A percentile compares a stretch with the other conserved stretches of the same genome.
Conservation (phyloP, 2,888 invertebrate species). For the Heteropelma amictum region DNA sequence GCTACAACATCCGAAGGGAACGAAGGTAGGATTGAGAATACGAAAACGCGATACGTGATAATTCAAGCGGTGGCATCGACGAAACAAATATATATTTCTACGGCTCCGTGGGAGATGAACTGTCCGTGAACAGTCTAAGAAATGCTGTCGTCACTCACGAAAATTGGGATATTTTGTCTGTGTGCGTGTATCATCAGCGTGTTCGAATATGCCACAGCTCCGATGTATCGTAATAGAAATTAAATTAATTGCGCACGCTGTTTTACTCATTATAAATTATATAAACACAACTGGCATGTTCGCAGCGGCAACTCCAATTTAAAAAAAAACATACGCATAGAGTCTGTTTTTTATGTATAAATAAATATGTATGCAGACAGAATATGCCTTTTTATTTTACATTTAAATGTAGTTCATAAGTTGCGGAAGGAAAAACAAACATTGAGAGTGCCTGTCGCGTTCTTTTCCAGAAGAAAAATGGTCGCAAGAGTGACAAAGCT, state of each 20-base stretch:
- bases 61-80: background rate
- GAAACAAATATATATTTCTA: background rate
- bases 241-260: slow-evolving; percentile 21
- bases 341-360: slow-evolving; percentile 35
- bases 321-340: background rate
- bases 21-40: slow-evolving; percentile 54
- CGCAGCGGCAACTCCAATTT: background rate
- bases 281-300: background rate
- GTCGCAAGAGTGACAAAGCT: slow-evolving; percentile 2
- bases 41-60: slow-evolving; percentile 46
- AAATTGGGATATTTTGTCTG: slow-evolving; percentile 56
- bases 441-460: slow-evolving; percentile 17
- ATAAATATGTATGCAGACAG: slow-evolving; percentile 56
- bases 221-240: slow-evolving; percentile 12
- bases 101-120: background rate
- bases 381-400: slow-evolving; percentile 47
- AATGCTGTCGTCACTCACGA: slow-evolving; percentile 18
- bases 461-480: slow-evolving; percentile 45
- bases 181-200: slow-evolving; percentile 6
- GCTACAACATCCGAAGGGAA: slow-evolving; percentile 57
- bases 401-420: background rate
- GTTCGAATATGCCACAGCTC: background rate
- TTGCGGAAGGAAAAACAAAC: background rate
- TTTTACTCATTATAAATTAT: background rate
- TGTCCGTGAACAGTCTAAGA: slow-evolving; percentile 9